These are phyloP conservation scores for Cotesia vestalis DNA, from an alignment of 1,140 invertebrate species.

Conservation along the genomic window DNA sequence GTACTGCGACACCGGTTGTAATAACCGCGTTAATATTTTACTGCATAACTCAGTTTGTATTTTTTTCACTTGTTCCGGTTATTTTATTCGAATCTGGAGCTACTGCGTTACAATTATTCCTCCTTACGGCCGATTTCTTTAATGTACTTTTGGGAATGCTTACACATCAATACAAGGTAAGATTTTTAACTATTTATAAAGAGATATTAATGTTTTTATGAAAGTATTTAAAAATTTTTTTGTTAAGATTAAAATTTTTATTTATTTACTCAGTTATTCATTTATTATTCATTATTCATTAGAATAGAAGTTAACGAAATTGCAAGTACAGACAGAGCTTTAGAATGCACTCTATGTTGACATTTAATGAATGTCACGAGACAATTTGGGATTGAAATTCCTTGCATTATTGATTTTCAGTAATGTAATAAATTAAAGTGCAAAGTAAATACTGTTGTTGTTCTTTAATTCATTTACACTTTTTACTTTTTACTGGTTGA, in stretches of 20 bases:
- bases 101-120: constrained; percentile 82
- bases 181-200: not conserved
- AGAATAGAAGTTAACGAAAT: not conserved
- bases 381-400: too few relatives aligned
- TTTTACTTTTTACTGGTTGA: too few relatives aligned
- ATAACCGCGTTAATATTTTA: constrained; percentile 69
- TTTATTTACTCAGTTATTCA: too few relatives aligned
- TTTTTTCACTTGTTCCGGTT: constrained; percentile 80
- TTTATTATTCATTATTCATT: too few relatives aligned
- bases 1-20: constrained; percentile 65
- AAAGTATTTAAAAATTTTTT: not conserved
- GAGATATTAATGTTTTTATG: not conserved
- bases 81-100: constrained; percentile 83
- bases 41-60: constrained; percentile 75
- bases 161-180: constrained; percentile 84
- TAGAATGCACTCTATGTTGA: too few relatives aligned
- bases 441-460: too few relatives aligned
- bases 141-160: constrained; percentile 82
- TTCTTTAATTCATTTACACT: too few relatives aligned
- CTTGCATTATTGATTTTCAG: too few relatives aligned
- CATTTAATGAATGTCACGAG: too few relatives aligned
- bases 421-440: too few relatives aligned
- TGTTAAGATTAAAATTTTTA: not conserved
- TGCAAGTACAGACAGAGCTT: too few relatives aligned
- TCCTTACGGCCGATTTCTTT: constrained; percentile 88